These are phyloP conservation scores for Acleris laterana DNA, from an alignment of 2,888 invertebrate genomes.

Conservation along the genomic window DNA sequence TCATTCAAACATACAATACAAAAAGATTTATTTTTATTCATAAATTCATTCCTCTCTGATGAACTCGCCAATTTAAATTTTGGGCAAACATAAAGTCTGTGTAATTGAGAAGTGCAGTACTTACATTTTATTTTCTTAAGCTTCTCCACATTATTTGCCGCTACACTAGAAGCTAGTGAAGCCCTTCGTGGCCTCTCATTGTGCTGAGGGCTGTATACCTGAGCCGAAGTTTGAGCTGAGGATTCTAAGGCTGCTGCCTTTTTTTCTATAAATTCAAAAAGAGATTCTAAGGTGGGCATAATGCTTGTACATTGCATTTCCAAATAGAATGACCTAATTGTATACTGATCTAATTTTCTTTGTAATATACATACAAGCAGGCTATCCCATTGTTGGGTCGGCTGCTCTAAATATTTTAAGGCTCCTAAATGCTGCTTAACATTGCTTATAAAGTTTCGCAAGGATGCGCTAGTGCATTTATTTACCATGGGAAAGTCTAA, in stretches of 20 bases:
- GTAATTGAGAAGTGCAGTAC: constrained; percentile 8
- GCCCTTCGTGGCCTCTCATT: background rate
- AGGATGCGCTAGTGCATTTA: background rate
- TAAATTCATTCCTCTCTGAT: background rate
- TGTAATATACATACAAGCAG: background rate
- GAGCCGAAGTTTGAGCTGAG: background rate
- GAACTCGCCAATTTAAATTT: constrained; percentile 10
- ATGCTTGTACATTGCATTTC: background rate
- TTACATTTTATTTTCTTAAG: constrained; percentile 11
- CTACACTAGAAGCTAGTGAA: background rate
- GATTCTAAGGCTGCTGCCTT: background rate
- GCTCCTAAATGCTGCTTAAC: constrained; percentile 2
- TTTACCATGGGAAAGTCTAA: background rate
- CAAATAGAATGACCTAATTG: background rate
- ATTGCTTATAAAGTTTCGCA: background rate
- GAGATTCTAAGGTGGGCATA: background rate
- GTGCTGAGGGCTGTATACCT: too few species aligned
- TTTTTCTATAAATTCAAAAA: constrained; percentile 4
- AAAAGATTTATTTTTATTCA: background rate
- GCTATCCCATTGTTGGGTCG: background rate
- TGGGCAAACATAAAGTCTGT: constrained; percentile 10
- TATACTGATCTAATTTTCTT: too few species aligned
- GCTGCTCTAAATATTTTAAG: background rate
- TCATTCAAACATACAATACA: constrained; percentile 8
- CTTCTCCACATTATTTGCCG: background rate